These are phyloP conservation scores for Zaprionus taronus DNA, from an alignment of 1,140 invertebrate genomes.

Conservation along the genomic window DNA sequence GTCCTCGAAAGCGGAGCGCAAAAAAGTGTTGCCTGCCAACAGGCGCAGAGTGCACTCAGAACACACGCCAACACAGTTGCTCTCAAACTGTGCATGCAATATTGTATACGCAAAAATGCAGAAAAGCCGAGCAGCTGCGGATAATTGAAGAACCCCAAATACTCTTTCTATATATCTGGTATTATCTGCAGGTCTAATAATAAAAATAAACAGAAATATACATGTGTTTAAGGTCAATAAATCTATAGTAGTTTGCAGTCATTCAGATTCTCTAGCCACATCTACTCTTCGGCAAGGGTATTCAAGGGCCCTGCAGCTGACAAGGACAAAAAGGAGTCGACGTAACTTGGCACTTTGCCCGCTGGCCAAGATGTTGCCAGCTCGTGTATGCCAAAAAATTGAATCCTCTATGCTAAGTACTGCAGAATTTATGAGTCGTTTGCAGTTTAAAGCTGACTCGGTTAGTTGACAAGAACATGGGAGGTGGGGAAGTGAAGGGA, in stretches of 20 bases:
- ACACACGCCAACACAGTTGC: constrained; percentile 17
- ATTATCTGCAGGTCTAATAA: too few relatives aligned
- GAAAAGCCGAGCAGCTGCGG: constrained; percentile 18
- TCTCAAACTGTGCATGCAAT: constrained; percentile 42
- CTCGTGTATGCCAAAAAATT: constrained; percentile 53
- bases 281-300: neutral
- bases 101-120: constrained; percentile 14
- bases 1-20: constrained; percentile 3
- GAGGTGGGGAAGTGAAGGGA: neutral
- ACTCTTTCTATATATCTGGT: neutral
- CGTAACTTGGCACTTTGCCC: constrained; percentile 46
- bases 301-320: constrained; percentile 31
- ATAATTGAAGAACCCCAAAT: neutral
- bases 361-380: constrained; percentile 19
- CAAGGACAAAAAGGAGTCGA: constrained; percentile 16
- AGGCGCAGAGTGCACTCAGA: constrained; percentile 57
- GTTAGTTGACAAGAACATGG: constrained; percentile 28
- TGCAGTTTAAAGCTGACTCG: constrained; percentile 30
- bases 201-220: too few relatives aligned
- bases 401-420: constrained; percentile 72
- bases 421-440: constrained; percentile 64
- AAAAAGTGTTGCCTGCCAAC: constrained; percentile 58
- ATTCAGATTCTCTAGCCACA: too few relatives aligned
- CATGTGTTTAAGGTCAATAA: too few relatives aligned
- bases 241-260: too few relatives aligned